Evolutionary conservation across 2,797 vertebrate species (phyloP).

Genomic region (Muscicapa comitata): DNA sequence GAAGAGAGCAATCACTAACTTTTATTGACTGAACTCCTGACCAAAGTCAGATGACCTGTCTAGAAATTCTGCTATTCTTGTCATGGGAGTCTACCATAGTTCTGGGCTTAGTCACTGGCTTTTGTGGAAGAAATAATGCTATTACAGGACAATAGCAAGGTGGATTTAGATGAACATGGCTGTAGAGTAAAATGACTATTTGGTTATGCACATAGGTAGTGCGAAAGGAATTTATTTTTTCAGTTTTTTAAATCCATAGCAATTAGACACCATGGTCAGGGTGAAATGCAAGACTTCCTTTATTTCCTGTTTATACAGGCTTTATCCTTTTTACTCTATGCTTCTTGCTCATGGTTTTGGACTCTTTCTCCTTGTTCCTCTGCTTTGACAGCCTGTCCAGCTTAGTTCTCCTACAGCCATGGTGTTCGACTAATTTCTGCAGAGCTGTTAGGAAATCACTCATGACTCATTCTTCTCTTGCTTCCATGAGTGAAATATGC

Average conservation of each 20-base stretch:
- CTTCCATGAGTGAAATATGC: neutral
- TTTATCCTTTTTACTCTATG: neutral
- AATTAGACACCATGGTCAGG: neutral
- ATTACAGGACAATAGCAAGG: neutral
- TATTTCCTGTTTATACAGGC: constrained; percentile 32
- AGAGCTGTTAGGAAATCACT: neutral
- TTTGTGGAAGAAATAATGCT: neutral
- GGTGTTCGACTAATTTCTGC: neutral
- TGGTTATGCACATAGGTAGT: neutral
- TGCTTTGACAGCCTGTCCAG: neutral
- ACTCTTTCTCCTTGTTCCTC: neutral
- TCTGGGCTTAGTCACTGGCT: neutral
- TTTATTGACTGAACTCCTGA: neutral
- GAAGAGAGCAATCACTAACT: neutral
- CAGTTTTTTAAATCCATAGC: neutral
- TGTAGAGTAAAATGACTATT: neutral
- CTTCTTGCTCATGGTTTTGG: neutral
- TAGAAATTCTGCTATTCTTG: neutral
- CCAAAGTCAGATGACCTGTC: neutral
- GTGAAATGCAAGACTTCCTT: constrained; percentile 44
- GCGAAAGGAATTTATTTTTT: neutral
- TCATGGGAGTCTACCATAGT: neutral
- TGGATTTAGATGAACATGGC: neutral
- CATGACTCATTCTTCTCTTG: neutral
- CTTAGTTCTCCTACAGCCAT: neutral